phyloP scores from a whole-genome alignment of 2,888 invertebrate species.

The Drosophila melanosoma region DNA sequence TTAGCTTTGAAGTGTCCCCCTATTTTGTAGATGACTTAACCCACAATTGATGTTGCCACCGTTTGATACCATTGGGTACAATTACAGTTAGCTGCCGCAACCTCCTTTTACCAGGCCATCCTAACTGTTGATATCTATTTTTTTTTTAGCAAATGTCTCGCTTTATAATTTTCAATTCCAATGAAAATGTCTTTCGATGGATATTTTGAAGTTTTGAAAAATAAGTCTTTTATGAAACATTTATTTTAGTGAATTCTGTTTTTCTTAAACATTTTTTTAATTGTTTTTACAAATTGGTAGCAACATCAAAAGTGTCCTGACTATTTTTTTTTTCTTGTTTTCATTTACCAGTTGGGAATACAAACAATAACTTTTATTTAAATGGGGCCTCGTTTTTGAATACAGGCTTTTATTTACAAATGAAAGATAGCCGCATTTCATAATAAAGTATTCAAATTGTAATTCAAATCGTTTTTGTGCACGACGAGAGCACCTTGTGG shows the following conservation, averaged over 20 bases:
- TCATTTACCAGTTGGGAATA: background rate
- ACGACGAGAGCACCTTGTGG: slow-evolving; percentile 56
- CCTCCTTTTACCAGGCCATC: slow-evolving; percentile 11
- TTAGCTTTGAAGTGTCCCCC: slow-evolving; percentile 57
- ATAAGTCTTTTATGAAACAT: background rate
- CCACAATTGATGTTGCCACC: slow-evolving; percentile 45
- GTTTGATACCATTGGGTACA: slow-evolving; percentile 61
- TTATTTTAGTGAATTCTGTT: background rate
- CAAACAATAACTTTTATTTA: background rate
- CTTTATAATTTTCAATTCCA: background rate
- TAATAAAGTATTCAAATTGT: slow-evolving; percentile 57
- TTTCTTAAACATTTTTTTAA: background rate
- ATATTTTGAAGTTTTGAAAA: background rate
- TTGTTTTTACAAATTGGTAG: background rate
- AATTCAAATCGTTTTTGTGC: slow-evolving; percentile 67
- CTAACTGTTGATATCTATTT: slow-evolving; percentile 54
- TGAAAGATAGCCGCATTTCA: slow-evolving; percentile 25
- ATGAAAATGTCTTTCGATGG: background rate
- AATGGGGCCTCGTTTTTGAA: slow-evolving; percentile 3
- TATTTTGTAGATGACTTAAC: slow-evolving; percentile 32
- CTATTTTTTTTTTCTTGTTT: background rate
- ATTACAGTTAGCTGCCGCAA: slow-evolving; percentile 66
- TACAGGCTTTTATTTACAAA: slow-evolving; percentile 24
- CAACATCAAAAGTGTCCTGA: background rate
- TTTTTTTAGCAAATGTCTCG: background rate